A percentile compares a stretch with the other conserved stretches of the same genome.
These are phyloP conservation scores for Rhea pennata DNA, from an alignment of 2,113 vertebrate genomes.

Conservation along the genomic window DNA sequence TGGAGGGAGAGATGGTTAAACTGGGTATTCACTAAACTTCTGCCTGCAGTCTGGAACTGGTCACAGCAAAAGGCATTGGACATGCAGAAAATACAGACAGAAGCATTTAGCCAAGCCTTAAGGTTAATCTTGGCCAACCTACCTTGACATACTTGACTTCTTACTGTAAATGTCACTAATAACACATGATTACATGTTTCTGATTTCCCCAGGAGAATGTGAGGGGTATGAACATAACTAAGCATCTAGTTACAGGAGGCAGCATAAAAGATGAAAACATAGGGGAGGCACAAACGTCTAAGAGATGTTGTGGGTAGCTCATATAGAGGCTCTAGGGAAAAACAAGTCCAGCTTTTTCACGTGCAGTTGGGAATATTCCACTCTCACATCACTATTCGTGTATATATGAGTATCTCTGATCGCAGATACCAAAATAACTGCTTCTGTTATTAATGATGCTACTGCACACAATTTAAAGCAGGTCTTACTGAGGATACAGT, in stretches of 20 bases:
- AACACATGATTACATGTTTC: accelerated
- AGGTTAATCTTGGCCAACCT: background rate
- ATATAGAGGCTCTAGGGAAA: background rate
- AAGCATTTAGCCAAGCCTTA: too few species aligned
- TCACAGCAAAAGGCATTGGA: background rate
- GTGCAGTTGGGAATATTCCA: background rate
- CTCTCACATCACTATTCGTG: background rate
- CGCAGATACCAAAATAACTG: background rate
- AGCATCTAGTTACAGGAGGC: background rate
- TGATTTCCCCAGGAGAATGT: background rate
- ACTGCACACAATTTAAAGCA: accelerated
- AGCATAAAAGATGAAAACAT: background rate
- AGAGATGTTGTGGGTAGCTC: background rate
- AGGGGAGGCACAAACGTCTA: background rate
- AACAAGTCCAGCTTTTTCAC: background rate
- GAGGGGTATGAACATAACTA: too few species aligned
- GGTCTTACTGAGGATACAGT: background rate
- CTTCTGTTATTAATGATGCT: background rate
- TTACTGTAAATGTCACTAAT: accelerated
- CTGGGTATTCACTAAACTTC: background rate
- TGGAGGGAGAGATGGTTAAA: background rate
- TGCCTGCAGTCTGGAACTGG: background rate
- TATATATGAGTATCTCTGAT: background rate
- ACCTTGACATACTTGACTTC: background rate
- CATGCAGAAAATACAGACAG: background rate